These are phyloP conservation scores for Orchesella flavescens DNA, from an alignment of 2,888 invertebrate genomes.

Conservation along the genomic window DNA sequence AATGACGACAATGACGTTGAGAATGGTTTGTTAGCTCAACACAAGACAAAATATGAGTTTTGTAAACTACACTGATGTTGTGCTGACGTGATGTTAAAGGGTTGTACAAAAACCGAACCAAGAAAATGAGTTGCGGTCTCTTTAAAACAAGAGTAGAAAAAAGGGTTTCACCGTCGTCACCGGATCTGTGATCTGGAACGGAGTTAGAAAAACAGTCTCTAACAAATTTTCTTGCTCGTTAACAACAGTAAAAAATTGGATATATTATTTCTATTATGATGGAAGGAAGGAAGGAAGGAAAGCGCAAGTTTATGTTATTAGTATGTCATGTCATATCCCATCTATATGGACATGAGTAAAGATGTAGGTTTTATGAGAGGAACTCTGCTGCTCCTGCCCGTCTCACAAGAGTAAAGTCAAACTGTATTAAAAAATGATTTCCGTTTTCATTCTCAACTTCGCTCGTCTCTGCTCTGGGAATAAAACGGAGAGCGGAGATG, in stretches of 20 bases:
- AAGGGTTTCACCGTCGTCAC: too few relatives aligned
- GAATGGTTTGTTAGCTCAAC: conserved; percentile 6
- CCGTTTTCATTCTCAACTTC: background rate
- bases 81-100: too few relatives aligned
- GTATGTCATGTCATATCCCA: background rate
- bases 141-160: too few relatives aligned
- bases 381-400: background rate
- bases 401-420: background rate
- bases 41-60: background rate
- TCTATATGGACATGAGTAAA: background rate
- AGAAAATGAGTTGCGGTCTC: too few relatives aligned
- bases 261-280: too few relatives aligned
- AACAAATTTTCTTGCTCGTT: conserved; percentile 12
- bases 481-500: background rate
- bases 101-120: too few relatives aligned
- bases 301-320: background rate
- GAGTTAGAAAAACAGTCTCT: background rate
- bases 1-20: background rate
- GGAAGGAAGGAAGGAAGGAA: background rate
- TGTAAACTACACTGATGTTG: too few relatives aligned
- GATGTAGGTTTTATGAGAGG: too few relatives aligned
- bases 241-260: conserved; percentile 5
- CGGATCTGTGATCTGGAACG: too few relatives aligned
- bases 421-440: conserved; percentile 10
- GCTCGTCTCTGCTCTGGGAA: background rate